These are phyloP conservation scores for Ceraclea dissimilis DNA, from an alignment of 2,888 invertebrate species.

Conservation along the genomic window DNA sequence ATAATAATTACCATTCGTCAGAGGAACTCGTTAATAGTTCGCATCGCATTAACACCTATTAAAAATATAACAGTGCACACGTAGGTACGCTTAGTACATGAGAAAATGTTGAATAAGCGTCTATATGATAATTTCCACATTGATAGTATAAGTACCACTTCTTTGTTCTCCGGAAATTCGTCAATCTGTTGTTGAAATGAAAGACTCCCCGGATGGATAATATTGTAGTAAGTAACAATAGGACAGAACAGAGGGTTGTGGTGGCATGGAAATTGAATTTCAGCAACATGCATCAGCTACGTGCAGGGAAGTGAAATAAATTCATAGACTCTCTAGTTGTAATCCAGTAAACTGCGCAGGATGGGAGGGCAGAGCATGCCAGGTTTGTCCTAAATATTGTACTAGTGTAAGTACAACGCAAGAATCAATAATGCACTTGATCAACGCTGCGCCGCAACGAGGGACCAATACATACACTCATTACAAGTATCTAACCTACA, in stretches of 20 bases:
- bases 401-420: background rate
- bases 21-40: too few species aligned
- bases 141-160: too few species aligned
- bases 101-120: too few species aligned
- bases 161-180: too few species aligned
- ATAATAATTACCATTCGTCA: too few species aligned
- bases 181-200: too few species aligned
- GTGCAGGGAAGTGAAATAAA: background rate
- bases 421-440: conserved; percentile 2
- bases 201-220: background rate
- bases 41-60: too few species aligned
- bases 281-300: background rate
- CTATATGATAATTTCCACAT: too few species aligned
- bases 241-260: background rate
- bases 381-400: background rate
- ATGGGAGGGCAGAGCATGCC: background rate
- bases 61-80: too few species aligned
- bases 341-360: background rate
- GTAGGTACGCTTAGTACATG: too few species aligned
- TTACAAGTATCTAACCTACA: too few species aligned
- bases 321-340: background rate
- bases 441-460: background rate
- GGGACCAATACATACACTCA: background rate
- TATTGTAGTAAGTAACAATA: background rate
- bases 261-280: background rate